phyloP scores from a whole-genome alignment of 2,888 invertebrate genomes.

The Cacoxenus indagator region DNA sequence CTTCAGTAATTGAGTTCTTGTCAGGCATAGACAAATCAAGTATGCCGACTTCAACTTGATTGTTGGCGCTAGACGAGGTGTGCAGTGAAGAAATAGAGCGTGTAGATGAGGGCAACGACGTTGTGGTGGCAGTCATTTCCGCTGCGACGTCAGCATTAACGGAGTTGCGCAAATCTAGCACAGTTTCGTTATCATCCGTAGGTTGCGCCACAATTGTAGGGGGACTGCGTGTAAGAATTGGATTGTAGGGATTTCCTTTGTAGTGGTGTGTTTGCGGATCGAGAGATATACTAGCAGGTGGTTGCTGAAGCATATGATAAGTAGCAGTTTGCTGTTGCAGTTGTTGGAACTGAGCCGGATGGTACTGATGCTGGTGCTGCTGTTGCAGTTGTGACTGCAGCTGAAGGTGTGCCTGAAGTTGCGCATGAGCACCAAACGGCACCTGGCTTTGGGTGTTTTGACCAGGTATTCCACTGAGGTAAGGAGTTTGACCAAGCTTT shows the following conservation, averaged over 20 bases:
- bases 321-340: conserved; percentile 56
- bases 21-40: conserved; percentile 93
- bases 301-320: conserved; percentile 59
- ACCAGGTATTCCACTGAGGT: conserved; percentile 41
- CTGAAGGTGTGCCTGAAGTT: conserved; percentile 31
- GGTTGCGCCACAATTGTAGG: conserved; percentile 15
- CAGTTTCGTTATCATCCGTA: conserved; percentile 62
- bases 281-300: conserved; percentile 50
- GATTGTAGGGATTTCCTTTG: conserved; percentile 59
- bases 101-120: background rate
- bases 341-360: conserved; percentile 54
- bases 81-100: conserved; percentile 44
- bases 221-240: conserved; percentile 40
- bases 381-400: conserved; percentile 35
- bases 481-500: conserved; percentile 63
- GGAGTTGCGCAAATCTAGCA: conserved; percentile 70
- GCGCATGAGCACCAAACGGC: conserved; percentile 17
- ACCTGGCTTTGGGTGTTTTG: background rate
- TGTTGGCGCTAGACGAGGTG: conserved; percentile 61
- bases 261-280: conserved; percentile 54
- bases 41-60: conserved; percentile 83
- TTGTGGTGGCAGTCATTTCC: background rate
- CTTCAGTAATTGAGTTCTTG: conserved; percentile 90
- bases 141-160: conserved; percentile 21
- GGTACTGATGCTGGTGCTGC: conserved; percentile 43